Evolutionary conservation across 2,797 vertebrate species (phyloP).

Genomic region (Thripadectes ignobilis): DNA sequence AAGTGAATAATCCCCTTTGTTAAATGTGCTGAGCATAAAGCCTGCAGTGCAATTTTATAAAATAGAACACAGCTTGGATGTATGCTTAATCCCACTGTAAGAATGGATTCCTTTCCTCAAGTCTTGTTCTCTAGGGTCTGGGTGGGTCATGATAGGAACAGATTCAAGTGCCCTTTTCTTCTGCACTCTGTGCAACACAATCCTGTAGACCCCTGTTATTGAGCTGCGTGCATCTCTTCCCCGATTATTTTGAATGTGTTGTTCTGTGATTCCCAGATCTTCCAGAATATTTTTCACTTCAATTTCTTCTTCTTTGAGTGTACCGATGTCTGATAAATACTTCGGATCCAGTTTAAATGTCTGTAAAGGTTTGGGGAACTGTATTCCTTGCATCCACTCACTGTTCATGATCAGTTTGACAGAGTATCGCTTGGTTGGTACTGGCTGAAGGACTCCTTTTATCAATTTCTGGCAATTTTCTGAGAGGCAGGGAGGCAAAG

Average conservation of each 20-base stretch:
- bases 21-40: background rate
- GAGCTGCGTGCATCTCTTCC: conserved; percentile 90
- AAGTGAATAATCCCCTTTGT: conserved; percentile 46
- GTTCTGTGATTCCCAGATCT: conserved; percentile 87
- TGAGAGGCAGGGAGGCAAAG: conserved; percentile 83
- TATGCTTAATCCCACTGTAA: conserved; percentile 85
- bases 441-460: conserved; percentile 86
- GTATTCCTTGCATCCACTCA: conserved; percentile 91
- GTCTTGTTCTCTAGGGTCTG: conserved; percentile 68
- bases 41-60: conserved; percentile 79
- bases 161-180: conserved; percentile 84
- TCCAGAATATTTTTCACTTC: conserved; percentile 87
- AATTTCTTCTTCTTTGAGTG: conserved; percentile 84
- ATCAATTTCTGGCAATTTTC: conserved; percentile 90
- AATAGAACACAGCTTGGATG: conserved; percentile 96
- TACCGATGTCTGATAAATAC: conserved; percentile 80
- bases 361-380: conserved; percentile 85
- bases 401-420: conserved; percentile 90
- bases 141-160: conserved; percentile 78
- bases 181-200: conserved; percentile 90
- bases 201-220: conserved; percentile 91
- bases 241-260: conserved; percentile 91
- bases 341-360: conserved; percentile 90
- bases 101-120: conserved; percentile 81
- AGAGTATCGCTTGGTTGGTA: conserved; percentile 84